phyloP scores from a whole-genome alignment of 1,140 invertebrate species.

The Meloidogyne chitwoodi region DNA sequence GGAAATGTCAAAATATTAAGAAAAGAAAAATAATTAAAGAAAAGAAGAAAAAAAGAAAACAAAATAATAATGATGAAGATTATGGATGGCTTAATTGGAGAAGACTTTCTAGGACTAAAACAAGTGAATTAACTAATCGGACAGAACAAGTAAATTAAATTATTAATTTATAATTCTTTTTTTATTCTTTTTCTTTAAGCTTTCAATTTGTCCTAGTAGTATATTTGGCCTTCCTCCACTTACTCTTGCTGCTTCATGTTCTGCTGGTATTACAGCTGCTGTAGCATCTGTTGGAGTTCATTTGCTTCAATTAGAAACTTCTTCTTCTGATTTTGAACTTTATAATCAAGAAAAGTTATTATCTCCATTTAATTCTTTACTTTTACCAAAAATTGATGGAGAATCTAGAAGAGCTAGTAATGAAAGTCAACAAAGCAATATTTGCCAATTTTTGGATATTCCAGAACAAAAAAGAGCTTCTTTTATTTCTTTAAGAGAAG shows the following conservation, averaged over 20 bases:
- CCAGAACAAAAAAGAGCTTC: conserved; percentile 2
- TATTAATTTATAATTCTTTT: background rate
- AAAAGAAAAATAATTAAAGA: background rate
- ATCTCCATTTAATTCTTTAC: background rate
- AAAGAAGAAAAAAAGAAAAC: background rate
- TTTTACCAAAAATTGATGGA: background rate
- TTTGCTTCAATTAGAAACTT: background rate
- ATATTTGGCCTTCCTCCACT: conserved; percentile 5
- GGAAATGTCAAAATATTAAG: background rate
- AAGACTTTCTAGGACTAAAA: conserved; percentile 1
- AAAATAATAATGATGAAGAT: background rate
- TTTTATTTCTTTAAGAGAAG: background rate
- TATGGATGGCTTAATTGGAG: conserved; percentile 1
- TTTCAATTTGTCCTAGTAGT: conserved; percentile 4
- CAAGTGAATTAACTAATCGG: background rate
- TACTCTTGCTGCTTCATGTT: conserved; percentile 13
- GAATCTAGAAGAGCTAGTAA: background rate
- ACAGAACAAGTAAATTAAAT: conserved; percentile 8
- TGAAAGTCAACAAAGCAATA: background rate
- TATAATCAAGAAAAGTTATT: background rate
- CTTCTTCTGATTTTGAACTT: background rate
- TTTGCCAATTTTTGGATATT: background rate
- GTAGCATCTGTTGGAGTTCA: conserved; percentile 12
- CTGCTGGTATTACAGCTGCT: conserved; percentile 15
- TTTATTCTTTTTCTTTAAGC: background rate